Percentiles rank a stretch among this genome's conserved stretches.
Evolutionary conservation across 2,113 vertebrate species (phyloP).

Genomic region (Coregonus clupeaformis): DNA sequence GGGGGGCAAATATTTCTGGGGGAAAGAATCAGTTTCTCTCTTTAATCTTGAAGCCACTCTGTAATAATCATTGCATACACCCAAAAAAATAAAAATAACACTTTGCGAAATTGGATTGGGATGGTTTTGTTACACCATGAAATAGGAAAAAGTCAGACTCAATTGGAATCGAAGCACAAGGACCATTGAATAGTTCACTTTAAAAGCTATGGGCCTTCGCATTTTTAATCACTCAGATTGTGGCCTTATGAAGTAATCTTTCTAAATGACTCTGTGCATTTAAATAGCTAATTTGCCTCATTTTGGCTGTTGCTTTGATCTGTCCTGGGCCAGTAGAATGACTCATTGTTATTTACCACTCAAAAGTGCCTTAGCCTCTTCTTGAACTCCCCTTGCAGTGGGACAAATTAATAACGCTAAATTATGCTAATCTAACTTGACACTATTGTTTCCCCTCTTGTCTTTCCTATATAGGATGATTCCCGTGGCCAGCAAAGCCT

Average conservation of each 20-base stretch:
- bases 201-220: slow-evolving; percentile 68
- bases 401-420: slow-evolving; percentile 17
- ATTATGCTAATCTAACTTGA: slow-evolving; percentile 18
- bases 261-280: slow-evolving; percentile 50
- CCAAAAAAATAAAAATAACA: too few relatives aligned
- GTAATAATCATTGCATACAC: too few relatives aligned
- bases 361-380: slow-evolving; percentile 45
- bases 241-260: slow-evolving; percentile 41
- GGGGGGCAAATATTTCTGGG: not conserved
- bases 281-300: slow-evolving; percentile 55
- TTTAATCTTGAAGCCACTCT: too few relatives aligned
- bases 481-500: slow-evolving; percentile 89
- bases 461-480: slow-evolving; percentile 82
- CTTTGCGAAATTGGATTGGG: too few relatives aligned
- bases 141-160: too few relatives aligned
- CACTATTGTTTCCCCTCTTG: slow-evolving; percentile 30
- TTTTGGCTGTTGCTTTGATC: slow-evolving; percentile 20
- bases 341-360: slow-evolving; percentile 10
- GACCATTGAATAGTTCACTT: slow-evolving; percentile 28
- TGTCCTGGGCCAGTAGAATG: slow-evolving; percentile 20
- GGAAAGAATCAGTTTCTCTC: too few relatives aligned
- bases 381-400: slow-evolving; percentile 40
- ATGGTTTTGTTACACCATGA: too few relatives aligned
- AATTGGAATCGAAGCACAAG: slow-evolving; percentile 21
- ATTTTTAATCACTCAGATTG: slow-evolving; percentile 51